Percentiles rank a stretch among this genome's conserved stretches.
Evolutionary conservation across 2,888 invertebrate genomes (phyloP).

Genomic region (Nemotelus nigrinus): DNA sequence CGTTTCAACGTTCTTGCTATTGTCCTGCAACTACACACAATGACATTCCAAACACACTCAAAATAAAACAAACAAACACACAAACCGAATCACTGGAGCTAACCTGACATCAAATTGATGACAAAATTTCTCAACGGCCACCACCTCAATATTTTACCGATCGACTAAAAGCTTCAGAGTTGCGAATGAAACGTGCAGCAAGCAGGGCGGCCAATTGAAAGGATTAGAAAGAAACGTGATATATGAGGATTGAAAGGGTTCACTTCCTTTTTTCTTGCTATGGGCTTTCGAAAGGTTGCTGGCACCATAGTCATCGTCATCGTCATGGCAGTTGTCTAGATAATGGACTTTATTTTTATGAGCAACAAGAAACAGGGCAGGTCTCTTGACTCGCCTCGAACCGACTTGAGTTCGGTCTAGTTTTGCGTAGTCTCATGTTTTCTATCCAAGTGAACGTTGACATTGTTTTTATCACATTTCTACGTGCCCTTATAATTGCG

Average conservation of each 20-base stretch:
- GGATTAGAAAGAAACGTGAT: conserved; percentile 51
- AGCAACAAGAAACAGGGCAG: not conserved
- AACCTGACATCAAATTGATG: too few species aligned
- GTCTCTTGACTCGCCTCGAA: not conserved
- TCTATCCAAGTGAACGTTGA: conserved; percentile 32
- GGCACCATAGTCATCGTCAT: conserved; percentile 1
- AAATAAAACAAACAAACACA: too few species aligned
- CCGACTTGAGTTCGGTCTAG: not conserved
- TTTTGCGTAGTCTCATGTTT: not conserved
- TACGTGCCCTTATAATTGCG: conserved; percentile 47
- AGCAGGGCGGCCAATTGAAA: conserved; percentile 47
- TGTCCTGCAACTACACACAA: too few species aligned
- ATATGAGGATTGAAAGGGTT: conserved; percentile 50
- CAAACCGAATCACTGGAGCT: too few species aligned
- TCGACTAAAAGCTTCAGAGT: too few species aligned
- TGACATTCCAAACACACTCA: too few species aligned
- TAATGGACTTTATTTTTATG: conserved; percentile 50
- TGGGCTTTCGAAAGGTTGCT: too few species aligned
- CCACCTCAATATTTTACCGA: too few species aligned
- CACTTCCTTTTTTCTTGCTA: conserved; percentile 31
- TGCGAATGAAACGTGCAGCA: not conserved
- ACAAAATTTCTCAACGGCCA: too few species aligned
- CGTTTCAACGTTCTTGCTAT: too few species aligned
- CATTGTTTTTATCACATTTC: conserved; percentile 50
- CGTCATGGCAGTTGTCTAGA: conserved; percentile 44